These are phyloP conservation scores for Lycaena phlaeas DNA, from an alignment of 2,888 invertebrate genomes.

Conservation along the genomic window DNA sequence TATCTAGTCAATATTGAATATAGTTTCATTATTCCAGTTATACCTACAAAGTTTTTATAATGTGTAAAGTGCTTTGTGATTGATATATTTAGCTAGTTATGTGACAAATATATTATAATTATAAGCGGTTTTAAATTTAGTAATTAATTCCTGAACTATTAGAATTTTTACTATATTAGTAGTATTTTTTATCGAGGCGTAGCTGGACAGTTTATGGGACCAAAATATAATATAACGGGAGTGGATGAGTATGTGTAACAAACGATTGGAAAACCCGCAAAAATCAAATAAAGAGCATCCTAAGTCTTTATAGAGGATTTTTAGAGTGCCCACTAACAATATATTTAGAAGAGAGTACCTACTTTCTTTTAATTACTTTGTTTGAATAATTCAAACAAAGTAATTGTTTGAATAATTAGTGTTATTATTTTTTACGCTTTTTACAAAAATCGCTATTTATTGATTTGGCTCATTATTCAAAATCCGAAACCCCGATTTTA, in stretches of 20 bases:
- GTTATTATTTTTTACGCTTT: no score
- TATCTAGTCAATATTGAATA: conserved; percentile 32
- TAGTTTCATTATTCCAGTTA: conserved; percentile 5
- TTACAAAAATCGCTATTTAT: no score
- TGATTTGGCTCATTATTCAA: no score
- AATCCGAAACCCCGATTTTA: no score
- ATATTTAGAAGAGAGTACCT: no score
- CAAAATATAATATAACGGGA: conserved; percentile 37
- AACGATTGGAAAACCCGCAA: conserved; percentile 16
- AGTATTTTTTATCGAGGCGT: conserved; percentile 44
- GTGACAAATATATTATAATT: conserved; percentile 13
- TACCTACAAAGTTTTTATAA: background rate
- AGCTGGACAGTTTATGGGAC: conserved; percentile 58
- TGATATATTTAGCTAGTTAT: conserved; percentile 16
- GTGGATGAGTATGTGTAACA: conserved; percentile 30
- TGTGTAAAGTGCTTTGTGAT: conserved; percentile 15
- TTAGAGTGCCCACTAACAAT: no score
- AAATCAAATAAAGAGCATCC: no score
- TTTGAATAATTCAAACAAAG: no score
- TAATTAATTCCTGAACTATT: conserved; percentile 31
- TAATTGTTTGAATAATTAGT: no score
- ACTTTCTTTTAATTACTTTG: no score
- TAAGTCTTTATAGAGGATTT: no score
- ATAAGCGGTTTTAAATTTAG: conserved; percentile 27
- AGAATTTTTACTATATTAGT: conserved; percentile 26